Evolutionary conservation across 2,797 vertebrate species (phyloP).

Genomic region (Ceyx erithaca): DNA sequence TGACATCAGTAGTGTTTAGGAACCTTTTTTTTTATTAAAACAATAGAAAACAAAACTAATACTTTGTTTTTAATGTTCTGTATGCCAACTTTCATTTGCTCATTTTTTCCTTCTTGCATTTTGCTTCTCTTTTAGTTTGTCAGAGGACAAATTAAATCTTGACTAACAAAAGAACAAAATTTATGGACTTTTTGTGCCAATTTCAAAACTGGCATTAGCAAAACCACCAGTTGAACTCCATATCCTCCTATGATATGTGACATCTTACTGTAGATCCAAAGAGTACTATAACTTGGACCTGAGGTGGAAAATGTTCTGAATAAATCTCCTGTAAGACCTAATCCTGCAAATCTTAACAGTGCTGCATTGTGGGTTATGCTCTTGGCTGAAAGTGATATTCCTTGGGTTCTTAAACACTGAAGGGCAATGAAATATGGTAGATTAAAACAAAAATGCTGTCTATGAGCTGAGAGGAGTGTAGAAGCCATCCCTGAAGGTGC

Average conservation of each 20-base stretch:
- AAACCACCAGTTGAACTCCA: neutral
- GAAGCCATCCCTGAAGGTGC: neutral
- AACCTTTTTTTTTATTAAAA: neutral
- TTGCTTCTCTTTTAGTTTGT: neutral
- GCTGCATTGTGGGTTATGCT: neutral
- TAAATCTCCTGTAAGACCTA: neutral
- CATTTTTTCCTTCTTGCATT: neutral
- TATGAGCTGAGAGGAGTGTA: neutral
- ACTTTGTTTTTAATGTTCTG: neutral
- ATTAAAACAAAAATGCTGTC: neutral
- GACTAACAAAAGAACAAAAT: neutral
- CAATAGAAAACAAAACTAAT: neutral
- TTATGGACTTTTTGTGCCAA: neutral
- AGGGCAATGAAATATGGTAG: neutral
- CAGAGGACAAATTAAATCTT: neutral
- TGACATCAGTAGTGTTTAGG: neutral
- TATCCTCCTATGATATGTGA: neutral
- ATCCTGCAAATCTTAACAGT: neutral
- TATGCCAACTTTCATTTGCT: neutral
- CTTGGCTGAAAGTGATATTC: neutral
- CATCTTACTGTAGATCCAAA: neutral
- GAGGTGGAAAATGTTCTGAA: neutral
- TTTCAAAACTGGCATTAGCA: neutral
- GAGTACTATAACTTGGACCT: neutral
- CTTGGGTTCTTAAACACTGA: neutral